Evolutionary conservation across 2,888 invertebrate species (phyloP), one percentile per base, ranked within the genome.

Genomic region (Temnothorax ravouxi): DNA sequence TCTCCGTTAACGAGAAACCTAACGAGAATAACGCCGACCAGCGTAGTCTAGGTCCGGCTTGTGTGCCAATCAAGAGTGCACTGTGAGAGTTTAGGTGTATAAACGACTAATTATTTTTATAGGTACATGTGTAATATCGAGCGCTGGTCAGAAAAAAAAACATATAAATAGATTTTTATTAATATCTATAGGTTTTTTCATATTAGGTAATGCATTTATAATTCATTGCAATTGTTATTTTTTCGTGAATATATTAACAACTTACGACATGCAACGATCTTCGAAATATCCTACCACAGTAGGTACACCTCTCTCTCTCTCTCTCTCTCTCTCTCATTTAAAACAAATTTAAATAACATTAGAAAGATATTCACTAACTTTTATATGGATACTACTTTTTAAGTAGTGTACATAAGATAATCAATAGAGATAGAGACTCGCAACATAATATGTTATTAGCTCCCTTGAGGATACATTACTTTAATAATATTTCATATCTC

Each of bases 401-500:
- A 2, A 76, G 52, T 52, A 25, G 21, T 25, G 38, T 62, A 59
- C 44, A 67, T 25, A 52, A 64, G 13, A 76, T 62, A 76, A 76
- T 52, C 47, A 52, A 52, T 64, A 52, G 38, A 64, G 13, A 66
- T 64, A 64, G 38, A 64, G 13, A 66, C 25, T 11, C 25, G 25
- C 38, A 76, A 54, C 66, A 52, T 52, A 52, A 54, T 47, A 59
- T 52, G 25, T 52, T 47, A n/a, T 67, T 67, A 67, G 44, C 11
- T 15, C 71, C 2, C 56, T 29, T 13, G 44, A 47, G 47, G 44
- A 71, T 79, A 44, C 18, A 71, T 79, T 79, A 79, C 71, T 71
- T 71, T 79, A 79, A 79, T 59, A 59, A 80, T 59, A 80, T 71
- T 80, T 59, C 38, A 47, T 52, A 71, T 59, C 72, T 59, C 79